phyloP scores from a whole-genome alignment of 2,888 invertebrate genomes.

The Bimastos eiseni region DNA sequence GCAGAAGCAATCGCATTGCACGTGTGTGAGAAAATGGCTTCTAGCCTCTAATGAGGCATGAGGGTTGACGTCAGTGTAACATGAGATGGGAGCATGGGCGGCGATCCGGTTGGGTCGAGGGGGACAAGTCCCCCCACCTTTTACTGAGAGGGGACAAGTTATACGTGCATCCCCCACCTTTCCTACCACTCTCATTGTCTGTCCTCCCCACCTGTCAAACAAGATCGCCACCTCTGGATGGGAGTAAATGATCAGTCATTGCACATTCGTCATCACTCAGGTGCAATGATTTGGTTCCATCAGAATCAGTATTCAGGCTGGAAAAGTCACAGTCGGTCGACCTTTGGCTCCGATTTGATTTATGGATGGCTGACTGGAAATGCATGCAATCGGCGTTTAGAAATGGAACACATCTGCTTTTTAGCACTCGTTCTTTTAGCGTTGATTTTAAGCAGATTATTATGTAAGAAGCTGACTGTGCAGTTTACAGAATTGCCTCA shows the following conservation, averaged over 20 bases:
- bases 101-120: too few species aligned
- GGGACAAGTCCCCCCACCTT: too few species aligned
- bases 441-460: neutral
- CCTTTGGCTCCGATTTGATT: neutral
- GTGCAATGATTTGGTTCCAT: neutral
- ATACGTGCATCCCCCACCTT: too few species aligned
- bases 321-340: neutral
- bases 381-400: too few species aligned
- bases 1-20: neutral
- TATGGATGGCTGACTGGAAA: neutral
- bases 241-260: neutral
- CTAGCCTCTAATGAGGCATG: neutral
- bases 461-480: neutral
- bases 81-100: too few species aligned
- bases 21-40: neutral
- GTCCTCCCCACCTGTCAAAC: too few species aligned
- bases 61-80: neutral
- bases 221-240: too few species aligned
- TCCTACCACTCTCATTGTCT: too few species aligned
- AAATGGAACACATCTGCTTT: too few species aligned
- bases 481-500: neutral
- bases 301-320: neutral
- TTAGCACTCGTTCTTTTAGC: neutral
- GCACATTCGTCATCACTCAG: neutral
- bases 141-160: too few species aligned